A percentile compares a stretch with the other conserved stretches of the same genome.
These are phyloP conservation scores for Littorina saxatilis DNA, from an alignment of 1,140 invertebrate genomes.

Conservation along the genomic window DNA sequence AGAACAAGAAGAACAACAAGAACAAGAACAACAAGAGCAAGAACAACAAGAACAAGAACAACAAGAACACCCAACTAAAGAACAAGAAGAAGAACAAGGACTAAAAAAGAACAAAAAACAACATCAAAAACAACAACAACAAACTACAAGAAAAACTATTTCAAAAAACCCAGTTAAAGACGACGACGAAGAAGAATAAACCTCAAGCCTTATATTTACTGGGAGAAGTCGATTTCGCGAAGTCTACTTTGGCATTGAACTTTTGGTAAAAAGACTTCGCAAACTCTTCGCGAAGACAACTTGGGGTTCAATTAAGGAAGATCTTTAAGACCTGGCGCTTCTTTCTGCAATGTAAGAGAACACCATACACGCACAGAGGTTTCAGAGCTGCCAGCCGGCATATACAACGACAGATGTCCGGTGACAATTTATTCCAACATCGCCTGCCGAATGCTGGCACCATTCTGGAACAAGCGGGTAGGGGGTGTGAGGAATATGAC, in stretches of 20 bases:
- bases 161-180: too few relatives aligned
- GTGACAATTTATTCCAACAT: constrained; percentile 21
- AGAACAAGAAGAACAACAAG: too few relatives aligned
- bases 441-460: constrained; percentile 24
- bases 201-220: too few relatives aligned
- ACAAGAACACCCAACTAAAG: not conserved
- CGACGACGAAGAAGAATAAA: too few relatives aligned
- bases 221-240: too few relatives aligned
- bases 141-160: not conserved
- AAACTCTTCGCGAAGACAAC: too few relatives aligned
- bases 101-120: not conserved
- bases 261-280: too few relatives aligned
- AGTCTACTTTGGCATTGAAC: too few relatives aligned
- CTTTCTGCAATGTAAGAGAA: too few relatives aligned
- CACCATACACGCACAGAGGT: too few relatives aligned
- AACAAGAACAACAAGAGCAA: not conserved
- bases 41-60: not conserved
- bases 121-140: not conserved
- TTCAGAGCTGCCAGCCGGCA: not conserved
- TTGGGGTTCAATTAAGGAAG: too few relatives aligned
- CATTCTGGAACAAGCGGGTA: not conserved
- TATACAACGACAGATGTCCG: constrained; percentile 40
- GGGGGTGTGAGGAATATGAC: not conserved
- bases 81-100: not conserved
- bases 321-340: too few relatives aligned